Evolutionary conservation across 2,113 vertebrate genomes (phyloP), one percentile per base, ranked within the genome.

Genomic region (Tupaia chinensis): DNA sequence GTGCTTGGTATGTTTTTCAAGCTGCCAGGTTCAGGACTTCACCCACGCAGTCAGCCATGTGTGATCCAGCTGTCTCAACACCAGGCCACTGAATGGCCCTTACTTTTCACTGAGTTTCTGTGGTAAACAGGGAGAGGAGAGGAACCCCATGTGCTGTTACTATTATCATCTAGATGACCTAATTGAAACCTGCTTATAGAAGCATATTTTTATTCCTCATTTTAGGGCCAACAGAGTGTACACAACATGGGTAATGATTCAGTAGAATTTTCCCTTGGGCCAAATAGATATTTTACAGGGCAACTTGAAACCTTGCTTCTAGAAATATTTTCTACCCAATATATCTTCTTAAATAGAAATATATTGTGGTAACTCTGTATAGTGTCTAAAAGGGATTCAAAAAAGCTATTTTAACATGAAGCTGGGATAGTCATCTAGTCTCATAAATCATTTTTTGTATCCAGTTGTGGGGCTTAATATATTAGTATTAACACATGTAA

Each of bases 321-420:
- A 58, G n/a, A 89, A 72, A 82, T 63, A 69, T 19, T 82, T 89
- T 95, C 77, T 58, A 91, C 68, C 72, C 15, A 25, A 53, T 32
- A 17, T 32, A 93, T 53, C 16, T 53, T 93, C 32, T 91, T 73
- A 89, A 66, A 34, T 81, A 80, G 16, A 92, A 81, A 68, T 63
- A 23, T 27, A 73, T 53, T 90, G 61, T 74, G n/a, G 44, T 89
- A 79, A 86, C 10, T 22, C 58, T 73, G 17, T 72, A 27, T 77
- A 85, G 73, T 89, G 34, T 74, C 32, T 87, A 27, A 87, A 10
- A 23, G 22, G 22, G 27, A 74, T 85, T 80, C 85, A 95, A 93
- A 85, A 29, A 96, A 91, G 19, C 44, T 78, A 17, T 85, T 96
- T 22, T 84, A 93, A 65, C 23, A 76, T 29, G 68, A 74, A 89